These are phyloP conservation scores for Papilio polyxenes DNA, from an alignment of 1,140 invertebrate genomes.

Conservation along the genomic window DNA sequence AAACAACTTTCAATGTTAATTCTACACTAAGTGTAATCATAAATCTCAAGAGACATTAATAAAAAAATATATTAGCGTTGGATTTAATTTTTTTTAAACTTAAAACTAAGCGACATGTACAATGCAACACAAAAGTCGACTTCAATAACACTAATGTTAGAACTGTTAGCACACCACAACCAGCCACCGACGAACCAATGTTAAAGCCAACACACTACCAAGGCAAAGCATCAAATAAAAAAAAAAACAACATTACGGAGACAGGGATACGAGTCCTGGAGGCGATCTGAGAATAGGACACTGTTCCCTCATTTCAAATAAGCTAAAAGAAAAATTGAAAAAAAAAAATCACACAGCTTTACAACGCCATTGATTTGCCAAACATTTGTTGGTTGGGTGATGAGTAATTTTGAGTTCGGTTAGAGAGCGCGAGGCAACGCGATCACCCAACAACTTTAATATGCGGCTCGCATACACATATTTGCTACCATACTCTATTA, in stretches of 20 bases:
- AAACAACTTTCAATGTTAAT: conserved; percentile 40
- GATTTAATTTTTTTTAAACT: conserved; percentile 54
- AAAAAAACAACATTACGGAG: conserved; percentile 76
- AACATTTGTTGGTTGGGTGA: conserved; percentile 73
- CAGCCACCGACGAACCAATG: conserved; percentile 70
- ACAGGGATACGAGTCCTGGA: conserved; percentile 78
- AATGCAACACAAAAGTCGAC: conserved; percentile 65
- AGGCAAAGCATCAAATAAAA: conserved; percentile 79
- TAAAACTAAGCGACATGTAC: conserved; percentile 55
- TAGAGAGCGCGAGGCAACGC: conserved; percentile 61
- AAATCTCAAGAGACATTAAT: background rate
- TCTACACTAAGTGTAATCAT: conserved; percentile 40
- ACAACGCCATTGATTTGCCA: conserved; percentile 76
- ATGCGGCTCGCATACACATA: conserved; percentile 72
- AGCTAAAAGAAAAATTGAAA: conserved; percentile 71
- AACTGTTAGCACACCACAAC: conserved; percentile 78
- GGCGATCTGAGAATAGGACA: conserved; percentile 61
- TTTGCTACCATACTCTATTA: conserved; percentile 10
- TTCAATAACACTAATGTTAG: conserved; percentile 68
- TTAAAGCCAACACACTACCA: conserved; percentile 79
- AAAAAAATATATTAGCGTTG: conserved; percentile 24
- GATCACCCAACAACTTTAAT: conserved; percentile 71
- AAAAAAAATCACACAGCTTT: conserved; percentile 73
- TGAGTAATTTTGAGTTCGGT: conserved; percentile 57
- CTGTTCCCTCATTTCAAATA: conserved; percentile 55